Conservation (phyloP, 1,140 invertebrate genomes). For the Saccostrea cuccullata region DNA sequence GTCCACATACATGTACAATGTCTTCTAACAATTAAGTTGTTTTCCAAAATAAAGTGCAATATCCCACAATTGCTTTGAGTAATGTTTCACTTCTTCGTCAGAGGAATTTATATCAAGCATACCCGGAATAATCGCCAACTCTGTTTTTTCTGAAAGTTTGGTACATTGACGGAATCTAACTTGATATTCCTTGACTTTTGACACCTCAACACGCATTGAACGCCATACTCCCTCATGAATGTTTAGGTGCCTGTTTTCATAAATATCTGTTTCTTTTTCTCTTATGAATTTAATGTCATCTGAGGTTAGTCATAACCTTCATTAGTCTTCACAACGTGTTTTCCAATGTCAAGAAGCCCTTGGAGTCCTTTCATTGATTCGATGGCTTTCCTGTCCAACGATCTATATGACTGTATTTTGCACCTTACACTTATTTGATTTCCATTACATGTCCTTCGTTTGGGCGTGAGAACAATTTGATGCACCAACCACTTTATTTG, state of each 20-base stretch:
- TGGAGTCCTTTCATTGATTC: too few relatives aligned
- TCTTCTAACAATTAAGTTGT: background rate
- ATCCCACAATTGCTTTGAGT: slow-evolving; percentile 25
- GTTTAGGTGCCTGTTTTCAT: background rate
- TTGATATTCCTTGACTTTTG: slow-evolving; percentile 11
- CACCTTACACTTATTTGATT: too few relatives aligned
- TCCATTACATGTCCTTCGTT: too few relatives aligned
- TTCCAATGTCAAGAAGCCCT: too few relatives aligned
- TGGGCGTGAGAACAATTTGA: too few relatives aligned
- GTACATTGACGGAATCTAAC: background rate
- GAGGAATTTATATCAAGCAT: background rate
- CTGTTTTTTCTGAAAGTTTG: background rate
- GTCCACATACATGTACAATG: too few relatives aligned
- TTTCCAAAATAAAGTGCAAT: slow-evolving; percentile 14
- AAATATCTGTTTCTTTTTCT: slow-evolving; percentile 27
- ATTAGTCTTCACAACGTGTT: too few relatives aligned
- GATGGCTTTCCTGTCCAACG: too few relatives aligned
- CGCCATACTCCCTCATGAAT: background rate
- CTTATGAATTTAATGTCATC: background rate
- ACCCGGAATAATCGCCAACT: slow-evolving; percentile 12
- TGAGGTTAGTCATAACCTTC: background rate
- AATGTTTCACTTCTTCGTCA: background rate
- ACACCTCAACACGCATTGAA: slow-evolving; percentile 20
- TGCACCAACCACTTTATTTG: too few relatives aligned
- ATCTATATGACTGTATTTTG: too few relatives aligned